phyloP scores from a whole-genome alignment of 2,797 vertebrate species.

The Muraenolepis orangiensis region DNA sequence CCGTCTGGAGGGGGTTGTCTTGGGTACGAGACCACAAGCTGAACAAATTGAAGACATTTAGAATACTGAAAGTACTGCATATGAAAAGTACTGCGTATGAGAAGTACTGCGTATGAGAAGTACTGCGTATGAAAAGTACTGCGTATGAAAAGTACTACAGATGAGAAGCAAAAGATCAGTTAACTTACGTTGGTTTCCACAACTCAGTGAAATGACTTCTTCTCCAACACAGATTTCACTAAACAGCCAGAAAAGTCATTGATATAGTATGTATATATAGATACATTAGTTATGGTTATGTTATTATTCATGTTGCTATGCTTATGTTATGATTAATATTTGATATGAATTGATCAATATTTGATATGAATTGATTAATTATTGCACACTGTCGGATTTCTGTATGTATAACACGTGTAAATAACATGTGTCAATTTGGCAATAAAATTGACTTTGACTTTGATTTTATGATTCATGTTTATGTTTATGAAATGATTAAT shows the following conservation, averaged over 20 bases:
- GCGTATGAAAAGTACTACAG: background rate
- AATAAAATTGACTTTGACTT: too few relatives aligned
- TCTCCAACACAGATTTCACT: conserved; percentile 77
- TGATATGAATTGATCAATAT: too few relatives aligned
- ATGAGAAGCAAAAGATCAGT: background rate
- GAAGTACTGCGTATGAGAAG: background rate
- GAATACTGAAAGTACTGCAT: background rate
- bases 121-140: background rate
- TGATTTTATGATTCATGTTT: too few relatives aligned
- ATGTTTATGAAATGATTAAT: background rate
- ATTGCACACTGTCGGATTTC: too few relatives aligned
- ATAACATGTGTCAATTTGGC: too few relatives aligned
- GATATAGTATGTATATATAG: background rate
- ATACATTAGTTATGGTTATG: background rate
- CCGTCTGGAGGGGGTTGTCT: background rate
- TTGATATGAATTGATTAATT: too few relatives aligned
- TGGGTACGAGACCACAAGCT: conserved; percentile 66
- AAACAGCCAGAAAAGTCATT: background rate
- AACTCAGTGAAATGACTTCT: conserved; percentile 73
- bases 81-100: background rate
- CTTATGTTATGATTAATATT: background rate
- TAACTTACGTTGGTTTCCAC: conserved; percentile 80
- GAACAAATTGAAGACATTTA: conserved; percentile 61
- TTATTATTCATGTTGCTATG: too few relatives aligned
- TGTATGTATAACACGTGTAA: too few relatives aligned